Evolutionary conservation across 2,797 vertebrate genomes (phyloP).

Genomic region (Bradypodion pumilum): DNA sequence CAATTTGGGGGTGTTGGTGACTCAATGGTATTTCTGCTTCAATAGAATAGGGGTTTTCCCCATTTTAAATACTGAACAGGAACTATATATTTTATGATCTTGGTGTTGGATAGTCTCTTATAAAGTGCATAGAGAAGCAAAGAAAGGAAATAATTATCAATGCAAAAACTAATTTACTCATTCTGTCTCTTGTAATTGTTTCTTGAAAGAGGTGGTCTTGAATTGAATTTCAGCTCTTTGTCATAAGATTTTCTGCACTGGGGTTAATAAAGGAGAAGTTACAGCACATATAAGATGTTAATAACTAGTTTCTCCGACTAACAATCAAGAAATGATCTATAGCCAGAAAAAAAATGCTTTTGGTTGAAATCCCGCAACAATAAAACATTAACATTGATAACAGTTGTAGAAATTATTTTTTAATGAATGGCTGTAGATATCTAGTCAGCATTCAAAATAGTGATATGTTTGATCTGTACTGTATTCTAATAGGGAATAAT

Average conservation of each 20-base stretch:
- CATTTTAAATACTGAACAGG: neutral
- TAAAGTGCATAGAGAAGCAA: neutral
- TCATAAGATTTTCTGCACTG: neutral
- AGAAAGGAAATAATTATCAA: neutral
- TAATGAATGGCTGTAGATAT: neutral
- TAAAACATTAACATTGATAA: too few species aligned
- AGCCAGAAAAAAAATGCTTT: neutral
- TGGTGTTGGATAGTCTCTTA: neutral
- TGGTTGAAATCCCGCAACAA: constrained; percentile 20
- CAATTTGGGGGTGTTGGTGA: neutral
- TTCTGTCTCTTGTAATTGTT: neutral
- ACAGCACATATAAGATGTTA: neutral
- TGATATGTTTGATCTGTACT: neutral
- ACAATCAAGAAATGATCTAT: neutral
- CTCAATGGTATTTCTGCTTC: neutral
- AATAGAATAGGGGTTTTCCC: neutral
- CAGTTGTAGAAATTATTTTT: constrained; percentile 5
- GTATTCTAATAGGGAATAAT: constrained; percentile 10
- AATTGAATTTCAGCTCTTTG: neutral
- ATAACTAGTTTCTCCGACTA: neutral
- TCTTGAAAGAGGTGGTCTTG: neutral
- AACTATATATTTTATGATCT: neutral
- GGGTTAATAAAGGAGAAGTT: neutral
- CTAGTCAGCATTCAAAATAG: neutral
- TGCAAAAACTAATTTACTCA: neutral